phyloP scores from a whole-genome alignment of 2,888 invertebrate species.

The Odontothrips loti region DNA sequence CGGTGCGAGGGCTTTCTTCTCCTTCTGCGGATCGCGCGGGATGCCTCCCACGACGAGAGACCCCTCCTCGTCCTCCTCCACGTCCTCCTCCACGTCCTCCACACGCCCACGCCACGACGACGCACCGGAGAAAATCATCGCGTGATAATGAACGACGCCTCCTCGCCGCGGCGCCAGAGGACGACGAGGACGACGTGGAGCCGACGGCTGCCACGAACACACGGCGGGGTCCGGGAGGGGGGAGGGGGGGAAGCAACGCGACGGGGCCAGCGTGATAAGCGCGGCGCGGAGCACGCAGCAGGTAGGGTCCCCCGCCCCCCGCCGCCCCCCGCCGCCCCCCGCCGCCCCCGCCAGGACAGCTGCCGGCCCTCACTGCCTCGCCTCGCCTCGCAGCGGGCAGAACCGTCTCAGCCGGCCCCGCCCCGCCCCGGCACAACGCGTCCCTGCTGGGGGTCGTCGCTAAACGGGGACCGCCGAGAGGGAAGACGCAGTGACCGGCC shows the following conservation, averaged over 20 bases:
- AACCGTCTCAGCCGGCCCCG: neutral
- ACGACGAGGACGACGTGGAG: too few relatives aligned
- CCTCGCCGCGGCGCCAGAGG: neutral
- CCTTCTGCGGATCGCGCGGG: too few relatives aligned
- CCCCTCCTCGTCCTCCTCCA: neutral
- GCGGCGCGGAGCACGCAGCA: neutral
- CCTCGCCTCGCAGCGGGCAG: neutral
- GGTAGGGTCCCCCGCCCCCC: slow-evolving; percentile 20
- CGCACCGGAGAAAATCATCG: too few relatives aligned
- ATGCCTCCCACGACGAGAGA: too few relatives aligned
- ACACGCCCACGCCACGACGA: too few relatives aligned
- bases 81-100: neutral
- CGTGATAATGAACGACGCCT: neutral
- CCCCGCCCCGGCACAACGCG: too few relatives aligned
- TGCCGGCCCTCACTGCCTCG: neutral
- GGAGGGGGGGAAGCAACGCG: neutral
- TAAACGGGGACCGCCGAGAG: neutral
- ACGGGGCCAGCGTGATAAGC: slow-evolving; percentile 19
- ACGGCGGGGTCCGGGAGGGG: too few relatives aligned
- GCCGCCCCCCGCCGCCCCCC: slow-evolving; percentile 2
- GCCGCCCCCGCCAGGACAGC: slow-evolving; percentile 1
- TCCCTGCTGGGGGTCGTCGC: neutral
- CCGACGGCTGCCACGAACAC: too few relatives aligned
- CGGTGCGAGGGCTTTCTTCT: too few relatives aligned
- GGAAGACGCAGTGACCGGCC: neutral